Evolutionary conservation across 2,797 vertebrate species (phyloP).

Genomic region (Bradypus variegatus): DNA sequence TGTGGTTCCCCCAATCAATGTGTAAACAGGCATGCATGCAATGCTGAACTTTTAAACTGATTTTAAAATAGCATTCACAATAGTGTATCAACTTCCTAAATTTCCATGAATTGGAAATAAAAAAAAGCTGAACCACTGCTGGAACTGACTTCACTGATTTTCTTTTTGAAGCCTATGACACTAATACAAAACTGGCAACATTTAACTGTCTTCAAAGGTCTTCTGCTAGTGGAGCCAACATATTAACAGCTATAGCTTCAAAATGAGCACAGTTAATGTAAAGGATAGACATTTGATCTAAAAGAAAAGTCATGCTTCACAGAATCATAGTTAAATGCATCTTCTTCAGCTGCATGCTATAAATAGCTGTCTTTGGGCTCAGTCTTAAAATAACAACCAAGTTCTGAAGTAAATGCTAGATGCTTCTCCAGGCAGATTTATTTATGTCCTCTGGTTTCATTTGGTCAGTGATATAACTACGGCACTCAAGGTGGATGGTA

Average conservation of each 20-base stretch:
- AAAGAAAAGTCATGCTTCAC: conserved; percentile 20
- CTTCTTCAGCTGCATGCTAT: conserved; percentile 3
- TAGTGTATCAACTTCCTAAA: neutral
- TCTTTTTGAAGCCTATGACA: neutral
- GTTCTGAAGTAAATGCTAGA: conserved; percentile 4
- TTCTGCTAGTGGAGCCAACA: neutral
- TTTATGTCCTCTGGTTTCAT: neutral
- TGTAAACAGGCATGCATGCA: neutral
- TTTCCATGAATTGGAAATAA: neutral
- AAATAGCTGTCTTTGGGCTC: conserved; percentile 4
- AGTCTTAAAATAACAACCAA: neutral
- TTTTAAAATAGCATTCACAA: neutral
- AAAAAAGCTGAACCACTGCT: neutral
- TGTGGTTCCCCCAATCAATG: neutral
- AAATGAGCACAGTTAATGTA: conserved; percentile 7
- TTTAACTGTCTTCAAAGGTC: neutral
- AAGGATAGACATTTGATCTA: neutral
- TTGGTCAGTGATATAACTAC: neutral
- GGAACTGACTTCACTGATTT: neutral
- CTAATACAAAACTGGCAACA: neutral
- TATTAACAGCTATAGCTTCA: neutral
- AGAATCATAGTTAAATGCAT: neutral
- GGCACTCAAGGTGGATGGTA: neutral
- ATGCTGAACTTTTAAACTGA: neutral
- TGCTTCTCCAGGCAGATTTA: neutral